These are phyloP conservation scores for Proisotoma minuta DNA, from an alignment of 2,888 invertebrate species.

Conservation along the genomic window DNA sequence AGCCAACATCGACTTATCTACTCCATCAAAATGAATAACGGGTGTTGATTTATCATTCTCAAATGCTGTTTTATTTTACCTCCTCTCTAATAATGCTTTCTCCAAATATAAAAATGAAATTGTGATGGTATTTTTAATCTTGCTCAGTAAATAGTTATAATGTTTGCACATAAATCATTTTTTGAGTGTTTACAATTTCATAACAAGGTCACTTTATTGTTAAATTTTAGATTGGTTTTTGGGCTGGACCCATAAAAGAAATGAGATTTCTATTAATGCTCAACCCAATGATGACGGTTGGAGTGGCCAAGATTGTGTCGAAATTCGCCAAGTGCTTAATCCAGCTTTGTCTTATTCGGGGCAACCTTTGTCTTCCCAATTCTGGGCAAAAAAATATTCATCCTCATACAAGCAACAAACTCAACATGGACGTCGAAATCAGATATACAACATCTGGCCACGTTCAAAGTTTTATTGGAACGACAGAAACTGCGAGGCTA, in stretches of 20 bases:
- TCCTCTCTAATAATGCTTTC: too few species aligned
- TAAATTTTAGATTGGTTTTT: slow-evolving; percentile 51
- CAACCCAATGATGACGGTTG: slow-evolving; percentile 53
- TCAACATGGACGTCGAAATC: slow-evolving; percentile 13
- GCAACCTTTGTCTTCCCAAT: slow-evolving; percentile 1
- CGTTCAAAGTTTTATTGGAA: slow-evolving; percentile 44
- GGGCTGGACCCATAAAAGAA: slow-evolving; percentile 49
- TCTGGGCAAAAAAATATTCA: not conserved
- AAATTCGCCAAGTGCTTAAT: slow-evolving; percentile 48
- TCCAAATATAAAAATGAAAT: too few species aligned
- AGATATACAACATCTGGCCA: slow-evolving; percentile 18
- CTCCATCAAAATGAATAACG: too few species aligned
- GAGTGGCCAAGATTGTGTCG: slow-evolving; percentile 51
- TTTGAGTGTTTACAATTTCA: not conserved
- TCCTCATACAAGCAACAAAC: slow-evolving; percentile 13
- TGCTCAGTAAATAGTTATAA: too few species aligned
- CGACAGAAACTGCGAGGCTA: slow-evolving; percentile 45
- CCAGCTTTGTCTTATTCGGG: slow-evolving; percentile 11
- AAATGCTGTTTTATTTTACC: too few species aligned
- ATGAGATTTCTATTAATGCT: slow-evolving; percentile 46
- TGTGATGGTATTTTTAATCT: too few species aligned
- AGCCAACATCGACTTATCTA: too few species aligned
- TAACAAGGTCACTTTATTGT: too few species aligned
- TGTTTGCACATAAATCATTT: too few species aligned
- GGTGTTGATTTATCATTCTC: too few species aligned